Base-by-base conservation (phyloP, 2,797 vertebrate genomes). In the Pseudochromis fuscus region DNA sequence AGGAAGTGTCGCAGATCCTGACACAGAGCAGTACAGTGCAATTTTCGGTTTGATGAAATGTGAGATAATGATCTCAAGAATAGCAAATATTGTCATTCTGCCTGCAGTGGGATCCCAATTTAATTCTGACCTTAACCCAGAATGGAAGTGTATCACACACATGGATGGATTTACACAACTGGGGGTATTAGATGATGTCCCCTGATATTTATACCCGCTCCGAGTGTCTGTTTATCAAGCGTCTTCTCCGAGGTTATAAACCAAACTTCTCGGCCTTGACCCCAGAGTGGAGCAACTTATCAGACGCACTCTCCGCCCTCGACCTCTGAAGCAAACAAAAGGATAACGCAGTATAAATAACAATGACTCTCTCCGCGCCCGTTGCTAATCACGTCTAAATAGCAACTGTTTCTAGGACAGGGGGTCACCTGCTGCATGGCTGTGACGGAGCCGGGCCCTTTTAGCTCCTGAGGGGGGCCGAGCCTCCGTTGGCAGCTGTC, bases 321-420 rank as follows among this genome's bases (percentile, higher is more conserved):
- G 25, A 79, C 79, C 75, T 75, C 55, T 77, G 73, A 85, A 79
- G 70, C 80, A 85, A 89, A 88, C 71, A 72, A 53, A 60, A 73
- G 57, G 70, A 75, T 87, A 75, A 67, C 61, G 76, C 73, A 82
- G 70, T 88, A 93, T 92, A 93, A 92, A 92, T 91, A 88, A 92
- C 84, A 89, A 80, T 91, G 91, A 90, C 82, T 85, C 74, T 72
- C 66, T 64, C 65, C 60, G 64, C 81, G 48, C 62, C 49, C 30
- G 19, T 31, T 73, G 83, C 82, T 90, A 84, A 89, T 90, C 84
- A 61, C 31, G n/a, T 77, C 85, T 78, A 93, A 92, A 92, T 77
- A 92, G 89, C 90, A 93, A 93, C 92, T 75, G 91, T 92, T 88
- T 92, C 88, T 81, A 91, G 87, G 90, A 87, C 71, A 31, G 65